Base-by-base conservation (phyloP, 1,140 invertebrate genomes). In the Diorhabda elongata region DNA sequence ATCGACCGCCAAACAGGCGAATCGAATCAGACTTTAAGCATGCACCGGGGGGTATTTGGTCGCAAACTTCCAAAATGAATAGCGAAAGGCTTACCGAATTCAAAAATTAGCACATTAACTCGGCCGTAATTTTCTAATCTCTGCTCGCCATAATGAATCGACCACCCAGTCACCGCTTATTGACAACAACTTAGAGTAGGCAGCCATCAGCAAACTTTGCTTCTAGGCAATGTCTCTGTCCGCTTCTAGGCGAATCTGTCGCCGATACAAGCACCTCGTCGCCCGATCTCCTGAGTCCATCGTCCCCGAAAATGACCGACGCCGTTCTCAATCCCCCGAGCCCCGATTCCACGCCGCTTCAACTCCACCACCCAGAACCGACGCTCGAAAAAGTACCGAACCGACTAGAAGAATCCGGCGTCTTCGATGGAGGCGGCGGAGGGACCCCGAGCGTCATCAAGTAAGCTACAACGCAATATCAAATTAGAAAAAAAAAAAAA, bases 221-320 rank as follows among this genome's bases (percentile, higher is more conserved):
- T 79, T 77, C 74, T 79, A 76, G 78, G 76, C 77, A 79, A 78
- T 76, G 74, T 76, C 74, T 79, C 69, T 79, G 71, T 80, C 74
- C 77, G 77, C 75, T 79, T 84, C 66, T 87, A 91, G 90, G 90
- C 83, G 92, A 93, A 86, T 94, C 92, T 81, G 90, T 93, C 83
- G 92, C 92, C 78, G 93, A 95, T 83, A 93, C 92, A 78, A 93
- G 91, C 83, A 93, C 91, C 77, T 93, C 92, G 77, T 94, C 92
- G 78, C 91, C 92, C 78, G 92, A 93, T 82, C 87, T 92, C 70
- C 87, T 90, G 79, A 90, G 90, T 81, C 90, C 89, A 78, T 81
- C 86, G 79, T 91, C 90, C 76, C 90, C 91, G 81, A 88, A 88
- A 81, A 87, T 88, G 82, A 85, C 83, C 81, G 87, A 76, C 44